Base-by-base conservation (phyloP, 1,140 invertebrate species). In the Gonatopus flavifemur region DNA sequence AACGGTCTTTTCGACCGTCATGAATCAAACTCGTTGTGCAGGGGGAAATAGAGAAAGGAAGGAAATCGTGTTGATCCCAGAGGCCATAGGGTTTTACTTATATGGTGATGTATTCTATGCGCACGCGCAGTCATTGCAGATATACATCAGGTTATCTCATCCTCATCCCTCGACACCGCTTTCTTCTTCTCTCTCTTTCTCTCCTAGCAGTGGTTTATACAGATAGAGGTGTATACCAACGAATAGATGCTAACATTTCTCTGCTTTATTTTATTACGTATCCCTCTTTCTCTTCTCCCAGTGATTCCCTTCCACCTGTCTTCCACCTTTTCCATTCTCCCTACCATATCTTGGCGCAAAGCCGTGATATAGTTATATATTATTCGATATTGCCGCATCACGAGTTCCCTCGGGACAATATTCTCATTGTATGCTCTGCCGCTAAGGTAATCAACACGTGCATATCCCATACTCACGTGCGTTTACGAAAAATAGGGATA, bases 311-410 rank as follows among this genome's bases (percentile, higher is more conserved):
- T n/a, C 25, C 48, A 25, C 30, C n/a, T n/a, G 15, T 15, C 18
- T 35, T 40, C 16, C 25, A 10, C 1, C 41, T 3, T 33, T 40
- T 25, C 42, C 16, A 13, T 20, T 10, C 42, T 10, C 39, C 15
- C 28, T 9, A 15, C 40, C 35, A 15, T 40, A 18, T n/a, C 38
- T 15, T n/a, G n/a, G n/a, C n/a, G n/a, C n/a, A n/a, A n/a, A n/a
- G n/a, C 44, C 32, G 40, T 58, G 57, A 67, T 71, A 70, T 67
- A 71, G 64, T 70, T 69, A 64, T 72, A 68, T 57, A 66, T 67
- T 69, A 73, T 69, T 73, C 65, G 66, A 68, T 70, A 68, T 68
- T 66, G 59, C 64, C 52, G 61, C 57, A 67, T 70, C 67, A 66
- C 64, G 66, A 68, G 57, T 68, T 69, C 62, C 52, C 52, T 44